A percentile compares a stretch with the other conserved stretches of the same genome.
Conservation (phyloP, 2,113 vertebrate species). For the Burhinus bistriatus region DNA sequence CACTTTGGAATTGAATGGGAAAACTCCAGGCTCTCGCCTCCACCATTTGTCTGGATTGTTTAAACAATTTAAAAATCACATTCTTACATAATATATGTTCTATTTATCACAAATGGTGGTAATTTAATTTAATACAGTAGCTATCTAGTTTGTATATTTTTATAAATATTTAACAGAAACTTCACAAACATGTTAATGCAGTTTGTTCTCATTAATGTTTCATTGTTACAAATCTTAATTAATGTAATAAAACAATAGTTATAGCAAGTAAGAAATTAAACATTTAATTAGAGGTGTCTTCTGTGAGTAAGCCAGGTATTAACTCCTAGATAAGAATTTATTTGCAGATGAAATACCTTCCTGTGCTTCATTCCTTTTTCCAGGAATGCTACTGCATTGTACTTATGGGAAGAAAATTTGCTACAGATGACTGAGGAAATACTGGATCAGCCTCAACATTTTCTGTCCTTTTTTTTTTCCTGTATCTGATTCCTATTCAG, state of each 20-base stretch:
- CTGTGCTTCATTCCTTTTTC: not conserved
- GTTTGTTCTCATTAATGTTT: not conserved
- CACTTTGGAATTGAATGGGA: not conserved
- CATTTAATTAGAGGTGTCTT: not conserved
- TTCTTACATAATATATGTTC: not conserved
- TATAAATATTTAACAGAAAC: not conserved
- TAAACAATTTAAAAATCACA: not conserved
- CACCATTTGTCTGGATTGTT: not conserved
- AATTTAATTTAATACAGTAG: not conserved
- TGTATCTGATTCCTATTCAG: not conserved
- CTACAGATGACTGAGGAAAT: not conserved
- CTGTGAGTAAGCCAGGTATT: not conserved
- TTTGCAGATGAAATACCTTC: not conserved
- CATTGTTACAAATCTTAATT: not conserved
- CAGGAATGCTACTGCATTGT: not conserved
- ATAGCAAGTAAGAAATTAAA: not conserved
- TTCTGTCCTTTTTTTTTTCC: not conserved
- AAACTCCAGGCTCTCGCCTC: not conserved
- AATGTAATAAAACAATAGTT: not conserved
- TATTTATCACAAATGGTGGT: not conserved
- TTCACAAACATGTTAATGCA: not conserved
- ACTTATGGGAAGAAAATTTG: not conserved
- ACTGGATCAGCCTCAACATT: not conserved
- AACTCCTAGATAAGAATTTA: not conserved
- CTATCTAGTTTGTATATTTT: not conserved